Evolutionary conservation across 2,113 vertebrate species (phyloP), one percentile per base, ranked within the genome.

Genomic region (Serilophus lunatus): DNA sequence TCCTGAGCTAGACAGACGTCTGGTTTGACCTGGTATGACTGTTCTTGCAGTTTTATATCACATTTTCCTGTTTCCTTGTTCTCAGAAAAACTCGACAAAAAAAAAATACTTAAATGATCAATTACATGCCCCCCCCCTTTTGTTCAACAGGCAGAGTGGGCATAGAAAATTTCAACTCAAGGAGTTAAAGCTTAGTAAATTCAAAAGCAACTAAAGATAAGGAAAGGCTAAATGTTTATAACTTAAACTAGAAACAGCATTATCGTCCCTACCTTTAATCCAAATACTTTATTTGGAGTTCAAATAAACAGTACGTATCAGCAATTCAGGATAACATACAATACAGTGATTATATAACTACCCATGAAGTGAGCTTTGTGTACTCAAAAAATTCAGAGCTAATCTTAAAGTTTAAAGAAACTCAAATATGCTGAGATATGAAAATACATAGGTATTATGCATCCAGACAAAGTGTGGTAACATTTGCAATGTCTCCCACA

Each of bases 21-120:
- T 90, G 57, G 40, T 70, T 85, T 96, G 90, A 95, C 93, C 92
- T 87, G 84, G 74, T 68, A 53, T 95, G 95, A 93, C 93, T 93
- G 87, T 60, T 94, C 78, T 72, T 85, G 57, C 82, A 71, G n/a
- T 90, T 93, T 72, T 82, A 29, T 51, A 93, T 85, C 53, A 51
- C 45, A 69, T 93, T 96, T 94, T 91, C 82, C 90, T 90, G 11
- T 47, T 91, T 47, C 22, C 57, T 59, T 75, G 4, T 66, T 75
- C 65, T 75, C 61, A 70, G 51, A 75, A 87, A 94, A 83, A 36
- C 6, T 20, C 51, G 44, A 77, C 18, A 66, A 40, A 18, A 66
- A 76, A 18, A 66, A 42, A 13, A 51, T 25, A 56, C 77, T 79
- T 28, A 59, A 84, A 80, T 6, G 5, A 29, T n/a, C 16, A 38